Base-by-base conservation (phyloP, 2,888 invertebrate genomes). In the Drymonia ruficornis region DNA sequence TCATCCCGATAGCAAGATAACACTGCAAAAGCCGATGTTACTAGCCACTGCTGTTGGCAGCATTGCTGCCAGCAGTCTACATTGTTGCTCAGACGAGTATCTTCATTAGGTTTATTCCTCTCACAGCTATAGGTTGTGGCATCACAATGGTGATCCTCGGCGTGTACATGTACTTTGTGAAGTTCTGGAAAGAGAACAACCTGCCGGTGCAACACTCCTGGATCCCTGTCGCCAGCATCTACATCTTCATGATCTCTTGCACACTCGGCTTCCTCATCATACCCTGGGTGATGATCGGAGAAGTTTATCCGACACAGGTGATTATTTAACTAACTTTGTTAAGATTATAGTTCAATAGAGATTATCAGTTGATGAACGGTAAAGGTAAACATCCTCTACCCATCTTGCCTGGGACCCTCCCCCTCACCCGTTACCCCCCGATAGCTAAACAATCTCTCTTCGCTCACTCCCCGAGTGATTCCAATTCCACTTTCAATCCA, bases 201-300 rank as follows among this genome's bases (percentile, higher is more conserved):
- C 65, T 93, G 0, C 61, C 83, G 0, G 86, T 88, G 0, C 76
- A 79, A 16, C 80, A 89, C 70, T 93, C 94, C 0, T 95, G 95
- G 95, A 85, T 95, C 28, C 95, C 95, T 0, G 93, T 95, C 0
- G 81, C 92, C 42, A 93, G 93, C 65, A 94, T 95, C 59, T 94
- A 93, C 71, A 66, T 93, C 9, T 95, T 95, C 80, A 94, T 93
- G 7, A 86, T 95, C 36, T 89, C 93, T 11, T 95, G 95, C 59
- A 95, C 95, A 0, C 79, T 95, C 11, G 95, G 95, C 11, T 95
- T 95, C 70, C 83, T 95, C 49, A 95, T 95, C 42, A 94, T 95
- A 16, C 95, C 95, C 0, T 95, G 95, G 95, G 93, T 95, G 11
- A 95, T 95, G 95, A 95, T 95, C 53, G 95, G 95, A n/a, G 95